Conservation (phyloP, 2,113 vertebrate genomes). For the Phrynocephalus versicolor region DNA sequence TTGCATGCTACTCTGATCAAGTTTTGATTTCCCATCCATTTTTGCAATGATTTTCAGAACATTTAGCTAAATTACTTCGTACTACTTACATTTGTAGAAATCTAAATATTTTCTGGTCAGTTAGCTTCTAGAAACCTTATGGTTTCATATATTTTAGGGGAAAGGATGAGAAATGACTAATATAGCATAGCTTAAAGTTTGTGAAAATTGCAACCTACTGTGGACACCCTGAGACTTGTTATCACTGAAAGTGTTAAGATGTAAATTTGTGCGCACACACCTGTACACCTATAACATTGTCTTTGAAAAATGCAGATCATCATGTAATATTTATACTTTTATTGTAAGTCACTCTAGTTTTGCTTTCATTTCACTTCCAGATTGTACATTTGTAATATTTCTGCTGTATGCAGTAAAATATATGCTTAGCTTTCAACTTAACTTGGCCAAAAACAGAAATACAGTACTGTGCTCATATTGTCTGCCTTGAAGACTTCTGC, state of each 20-base stretch:
- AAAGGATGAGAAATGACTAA: not conserved
- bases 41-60: not conserved
- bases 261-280: not conserved
- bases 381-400: constrained; percentile 37
- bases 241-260: not conserved
- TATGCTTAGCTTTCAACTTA: constrained; percentile 49
- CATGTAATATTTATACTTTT: not conserved
- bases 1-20: constrained; percentile 39
- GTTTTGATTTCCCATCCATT: constrained; percentile 34
- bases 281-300: not conserved
- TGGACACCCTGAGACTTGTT: constrained; percentile 1
- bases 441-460: constrained; percentile 35
- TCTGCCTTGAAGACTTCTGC: constrained; percentile 49
- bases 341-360: constrained; percentile 35
- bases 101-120: constrained; percentile 56
- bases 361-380: not conserved
- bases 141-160: constrained; percentile 39
- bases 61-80: not conserved
- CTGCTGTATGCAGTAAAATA: constrained; percentile 41
- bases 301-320: not conserved
- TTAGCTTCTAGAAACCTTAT: constrained; percentile 53
- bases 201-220: not conserved
- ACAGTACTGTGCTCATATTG: constrained; percentile 19
- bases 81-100: constrained; percentile 40
- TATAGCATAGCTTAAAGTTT: not conserved